Conservation (phyloP, 2,797 vertebrate genomes). For the Sebastiscus tertius region DNA sequence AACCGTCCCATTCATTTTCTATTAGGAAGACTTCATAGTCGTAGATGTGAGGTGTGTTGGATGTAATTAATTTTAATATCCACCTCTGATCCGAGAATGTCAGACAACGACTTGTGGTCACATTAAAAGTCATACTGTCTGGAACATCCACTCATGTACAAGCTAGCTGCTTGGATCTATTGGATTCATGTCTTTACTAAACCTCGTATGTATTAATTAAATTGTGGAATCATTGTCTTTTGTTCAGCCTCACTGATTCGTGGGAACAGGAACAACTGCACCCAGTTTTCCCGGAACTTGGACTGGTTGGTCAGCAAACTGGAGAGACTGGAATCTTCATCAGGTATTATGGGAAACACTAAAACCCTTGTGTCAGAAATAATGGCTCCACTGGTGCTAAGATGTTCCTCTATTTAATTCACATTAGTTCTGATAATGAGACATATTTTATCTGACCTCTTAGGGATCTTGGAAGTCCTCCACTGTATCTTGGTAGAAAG, state of each 20-base stretch:
- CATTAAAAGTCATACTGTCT: background rate
- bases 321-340: conserved; percentile 96
- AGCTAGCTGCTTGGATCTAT: background rate
- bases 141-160: background rate
- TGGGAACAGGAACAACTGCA: conserved; percentile 97
- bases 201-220: background rate
- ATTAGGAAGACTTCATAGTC: background rate
- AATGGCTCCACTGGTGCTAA: background rate
- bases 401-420: background rate
- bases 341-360: conserved; percentile 83
- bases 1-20: conserved; percentile 7
- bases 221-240: conserved; percentile 14
- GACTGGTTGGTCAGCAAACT: conserved; percentile 99
- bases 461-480: conserved; percentile 97
- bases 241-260: conserved; percentile 92
- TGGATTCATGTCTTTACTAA: background rate
- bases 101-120: background rate
- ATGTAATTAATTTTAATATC: conserved; percentile 19
- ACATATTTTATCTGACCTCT: background rate
- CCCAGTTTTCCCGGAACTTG: conserved; percentile 95
- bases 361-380: background rate
- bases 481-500: conserved; percentile 97
- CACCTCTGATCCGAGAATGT: background rate
- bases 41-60: background rate
- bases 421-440: background rate